A percentile compares a stretch with the other conserved stretches of the same genome.
Evolutionary conservation across 2,888 invertebrate genomes (phyloP).

Genomic region (Dasysyrphus tricinctus): DNA sequence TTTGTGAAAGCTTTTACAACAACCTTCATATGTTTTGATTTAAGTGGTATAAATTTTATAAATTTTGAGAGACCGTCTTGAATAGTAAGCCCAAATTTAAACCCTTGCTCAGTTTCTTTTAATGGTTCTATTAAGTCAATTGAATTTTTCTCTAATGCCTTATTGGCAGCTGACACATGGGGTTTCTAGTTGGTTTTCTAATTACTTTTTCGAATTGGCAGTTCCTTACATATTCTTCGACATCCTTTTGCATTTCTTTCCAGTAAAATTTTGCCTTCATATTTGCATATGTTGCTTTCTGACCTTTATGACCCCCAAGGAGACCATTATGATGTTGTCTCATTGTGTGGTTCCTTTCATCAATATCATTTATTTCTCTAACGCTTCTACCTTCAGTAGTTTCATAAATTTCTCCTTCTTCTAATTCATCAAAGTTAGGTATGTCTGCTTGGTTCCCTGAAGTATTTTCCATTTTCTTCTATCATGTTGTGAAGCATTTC

Average conservation of each 20-base stretch:
- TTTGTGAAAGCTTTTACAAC: constrained; percentile 8
- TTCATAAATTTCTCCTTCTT: constrained; percentile 8
- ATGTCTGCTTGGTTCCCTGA: neutral
- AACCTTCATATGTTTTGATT: no score
- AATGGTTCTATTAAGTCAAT: no score
- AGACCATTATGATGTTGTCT: constrained; percentile 50
- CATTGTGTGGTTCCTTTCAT: constrained; percentile 38
- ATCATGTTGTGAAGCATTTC: constrained; percentile 4
- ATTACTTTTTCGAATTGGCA: no score
- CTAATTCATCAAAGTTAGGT: constrained; percentile 28
- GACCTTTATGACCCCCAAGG: neutral
- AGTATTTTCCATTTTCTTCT: constrained; percentile 6
- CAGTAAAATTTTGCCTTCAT: no score
- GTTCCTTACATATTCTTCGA: no score
- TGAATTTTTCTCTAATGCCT: no score
- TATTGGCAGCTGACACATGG: no score
- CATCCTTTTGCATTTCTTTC: no score
- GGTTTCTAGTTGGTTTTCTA: no score
- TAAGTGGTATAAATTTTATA: no score
- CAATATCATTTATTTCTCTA: constrained; percentile 17
- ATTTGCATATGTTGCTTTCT: no score
- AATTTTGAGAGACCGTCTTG: constrained; percentile 8
- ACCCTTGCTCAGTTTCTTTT: constrained; percentile 19
- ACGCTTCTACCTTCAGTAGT: constrained; percentile 12
- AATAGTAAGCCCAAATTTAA: constrained; percentile 28